Percentiles rank a stretch among this genome's conserved stretches.
Conservation (phyloP, 2,888 invertebrate species). For the Rhamphomyia laevipes region DNA sequence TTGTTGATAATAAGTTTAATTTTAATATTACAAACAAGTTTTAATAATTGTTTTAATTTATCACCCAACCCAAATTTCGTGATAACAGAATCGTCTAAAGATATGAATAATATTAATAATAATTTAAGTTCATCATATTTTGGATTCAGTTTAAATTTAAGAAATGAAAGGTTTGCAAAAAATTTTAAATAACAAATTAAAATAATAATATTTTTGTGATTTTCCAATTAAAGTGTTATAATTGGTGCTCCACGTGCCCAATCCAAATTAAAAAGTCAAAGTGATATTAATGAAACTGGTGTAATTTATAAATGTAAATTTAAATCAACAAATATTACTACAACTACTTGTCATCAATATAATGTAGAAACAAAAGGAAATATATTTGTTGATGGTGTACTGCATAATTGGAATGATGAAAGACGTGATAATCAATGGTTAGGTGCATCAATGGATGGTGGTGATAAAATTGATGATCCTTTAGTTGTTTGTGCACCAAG, state of each 20-base stretch:
- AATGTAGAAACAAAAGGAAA: constrained; percentile 24
- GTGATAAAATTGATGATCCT: constrained; percentile 22
- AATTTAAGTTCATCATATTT: constrained; percentile 30
- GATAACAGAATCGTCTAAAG: constrained; percentile 32
- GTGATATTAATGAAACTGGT: constrained; percentile 32
- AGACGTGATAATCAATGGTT: constrained; percentile 33
- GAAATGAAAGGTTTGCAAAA: constrained; percentile 10
- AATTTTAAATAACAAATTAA: constrained; percentile 7
- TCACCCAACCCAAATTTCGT: constrained; percentile 33
- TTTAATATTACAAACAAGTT: no score
- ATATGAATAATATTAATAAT: background rate
- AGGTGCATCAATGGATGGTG: constrained; percentile 34
- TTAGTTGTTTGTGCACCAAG: constrained; percentile 25
- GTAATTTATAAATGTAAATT: constrained; percentile 33
- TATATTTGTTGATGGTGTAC: constrained; percentile 11
- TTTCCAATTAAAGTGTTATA: constrained; percentile 26
- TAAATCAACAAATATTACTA: constrained; percentile 9
- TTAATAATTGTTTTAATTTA: constrained; percentile 25
- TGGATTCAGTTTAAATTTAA: constrained; percentile 29
- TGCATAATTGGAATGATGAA: constrained; percentile 15
- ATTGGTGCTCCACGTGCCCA: constrained; percentile 39
- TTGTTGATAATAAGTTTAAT: no score
- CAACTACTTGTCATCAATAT: constrained; percentile 21
- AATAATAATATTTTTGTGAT: background rate
- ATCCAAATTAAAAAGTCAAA: constrained; percentile 23